Evolutionary conservation across 2,888 invertebrate genomes (phyloP).

Genomic region (Chorisops tibialis): DNA sequence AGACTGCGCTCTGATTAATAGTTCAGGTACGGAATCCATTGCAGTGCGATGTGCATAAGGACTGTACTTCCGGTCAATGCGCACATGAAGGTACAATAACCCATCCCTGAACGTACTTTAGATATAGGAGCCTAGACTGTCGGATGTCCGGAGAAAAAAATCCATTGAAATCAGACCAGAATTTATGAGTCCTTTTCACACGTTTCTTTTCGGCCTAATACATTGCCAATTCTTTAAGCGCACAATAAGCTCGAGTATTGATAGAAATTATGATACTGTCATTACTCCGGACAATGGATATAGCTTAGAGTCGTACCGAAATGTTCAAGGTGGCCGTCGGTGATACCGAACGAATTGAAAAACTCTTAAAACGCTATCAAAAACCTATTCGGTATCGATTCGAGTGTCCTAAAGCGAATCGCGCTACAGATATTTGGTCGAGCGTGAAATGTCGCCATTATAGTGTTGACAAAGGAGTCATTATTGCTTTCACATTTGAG

Average conservation of each 20-base stretch:
- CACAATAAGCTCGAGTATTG: constrained; percentile 1
- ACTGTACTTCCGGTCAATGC: constrained; percentile 20
- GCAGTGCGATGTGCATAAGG: constrained; percentile 2
- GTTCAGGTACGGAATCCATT: constrained; percentile 10
- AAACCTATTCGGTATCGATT: constrained; percentile 8
- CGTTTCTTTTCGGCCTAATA: not conserved
- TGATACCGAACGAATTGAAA: constrained; percentile 4
- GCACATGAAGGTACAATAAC: constrained; percentile 13
- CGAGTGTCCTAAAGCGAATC: not conserved
- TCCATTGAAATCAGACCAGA: constrained; percentile 12
- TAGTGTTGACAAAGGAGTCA: constrained; percentile 6
- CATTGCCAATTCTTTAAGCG: not conserved
- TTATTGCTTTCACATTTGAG: constrained; percentile 14
- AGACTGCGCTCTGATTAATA: constrained; percentile 25
- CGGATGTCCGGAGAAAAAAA: constrained; percentile 23
- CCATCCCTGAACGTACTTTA: constrained; percentile 2
- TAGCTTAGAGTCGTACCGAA: not conserved
- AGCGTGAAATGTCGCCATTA: constrained; percentile 13
- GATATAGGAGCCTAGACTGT: not conserved
- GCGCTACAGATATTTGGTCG: constrained; percentile 19
- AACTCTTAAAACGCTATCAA: constrained; percentile 12
- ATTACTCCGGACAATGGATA: not conserved
- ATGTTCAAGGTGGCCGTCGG: constrained; percentile 1
- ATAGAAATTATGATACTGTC: constrained; percentile 21
- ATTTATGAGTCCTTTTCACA: constrained; percentile 20